Evolutionary conservation across 2,113 vertebrate genomes (phyloP).

Genomic region (Eretmochelys imbricata): DNA sequence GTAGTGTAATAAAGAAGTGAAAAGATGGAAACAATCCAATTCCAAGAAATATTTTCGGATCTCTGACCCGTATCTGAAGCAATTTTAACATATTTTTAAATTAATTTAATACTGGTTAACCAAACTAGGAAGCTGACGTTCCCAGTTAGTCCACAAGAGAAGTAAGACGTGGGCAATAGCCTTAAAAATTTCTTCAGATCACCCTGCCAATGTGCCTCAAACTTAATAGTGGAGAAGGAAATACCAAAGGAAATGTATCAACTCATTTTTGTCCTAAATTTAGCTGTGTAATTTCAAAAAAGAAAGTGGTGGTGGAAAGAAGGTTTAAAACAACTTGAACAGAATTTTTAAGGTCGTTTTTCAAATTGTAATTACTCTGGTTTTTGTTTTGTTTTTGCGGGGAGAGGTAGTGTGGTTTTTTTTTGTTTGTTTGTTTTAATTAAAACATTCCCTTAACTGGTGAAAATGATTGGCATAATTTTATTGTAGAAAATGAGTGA

Average conservation of each 20-base stretch:
- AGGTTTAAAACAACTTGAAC: not conserved
- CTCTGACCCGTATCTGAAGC: not conserved
- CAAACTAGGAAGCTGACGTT: not conserved
- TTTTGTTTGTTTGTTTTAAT: not conserved
- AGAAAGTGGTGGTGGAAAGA: not conserved
- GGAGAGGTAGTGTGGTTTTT: not conserved
- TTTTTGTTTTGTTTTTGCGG: not conserved
- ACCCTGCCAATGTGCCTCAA: not conserved
- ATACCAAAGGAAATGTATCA: not conserved
- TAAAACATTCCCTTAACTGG: not conserved
- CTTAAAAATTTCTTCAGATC: not conserved
- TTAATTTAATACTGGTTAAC: not conserved
- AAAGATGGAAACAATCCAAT: not conserved
- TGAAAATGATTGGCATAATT: not conserved
- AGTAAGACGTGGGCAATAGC: not conserved
- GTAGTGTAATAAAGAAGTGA: not conserved
- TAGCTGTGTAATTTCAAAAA: not conserved
- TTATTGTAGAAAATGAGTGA: not conserved
- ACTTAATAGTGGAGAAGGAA: not conserved
- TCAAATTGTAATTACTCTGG: not conserved
- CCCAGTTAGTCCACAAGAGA: not conserved
- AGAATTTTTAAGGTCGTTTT: not conserved
- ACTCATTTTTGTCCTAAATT: not conserved
- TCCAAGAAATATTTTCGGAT: not conserved
- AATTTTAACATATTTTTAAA: not conserved